These are phyloP conservation scores for Diprion similis DNA, from an alignment of 1,140 invertebrate species.

Conservation along the genomic window DNA sequence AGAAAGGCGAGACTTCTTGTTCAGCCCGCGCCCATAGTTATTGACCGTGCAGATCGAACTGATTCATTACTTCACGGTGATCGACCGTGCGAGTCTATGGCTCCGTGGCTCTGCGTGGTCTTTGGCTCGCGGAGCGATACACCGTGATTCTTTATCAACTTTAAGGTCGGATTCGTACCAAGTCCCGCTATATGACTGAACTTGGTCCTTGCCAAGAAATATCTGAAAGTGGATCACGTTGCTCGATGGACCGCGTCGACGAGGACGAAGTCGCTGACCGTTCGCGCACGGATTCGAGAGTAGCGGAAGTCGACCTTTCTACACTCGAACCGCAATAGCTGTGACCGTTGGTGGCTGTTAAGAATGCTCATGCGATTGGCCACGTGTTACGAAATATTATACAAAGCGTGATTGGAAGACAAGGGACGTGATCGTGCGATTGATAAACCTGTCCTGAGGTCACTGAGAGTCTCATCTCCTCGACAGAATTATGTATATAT, in stretches of 20 bases:
- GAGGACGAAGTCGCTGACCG: conserved; percentile 1
- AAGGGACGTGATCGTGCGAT: too few species aligned
- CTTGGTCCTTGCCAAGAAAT: not conserved
- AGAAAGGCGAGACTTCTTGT: not conserved
- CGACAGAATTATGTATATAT: too few species aligned
- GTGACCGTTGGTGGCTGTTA: too few species aligned
- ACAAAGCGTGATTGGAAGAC: too few species aligned
- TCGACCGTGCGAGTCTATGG: not conserved
- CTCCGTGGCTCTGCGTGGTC: not conserved
- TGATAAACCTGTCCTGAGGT: too few species aligned
- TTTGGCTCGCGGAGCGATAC: not conserved
- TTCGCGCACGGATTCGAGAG: not conserved
- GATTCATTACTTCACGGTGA: conserved; percentile 7
- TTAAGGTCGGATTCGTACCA: not conserved
- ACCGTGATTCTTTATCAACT: not conserved
- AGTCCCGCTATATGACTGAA: not conserved
- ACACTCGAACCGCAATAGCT: too few species aligned
- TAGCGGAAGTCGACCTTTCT: not conserved
- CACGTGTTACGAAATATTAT: too few species aligned
- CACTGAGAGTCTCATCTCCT: too few species aligned
- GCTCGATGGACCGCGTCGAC: not conserved
- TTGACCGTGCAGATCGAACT: conserved; percentile 1
- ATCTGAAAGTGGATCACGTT: conserved; percentile 1
- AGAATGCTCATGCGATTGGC: too few species aligned
- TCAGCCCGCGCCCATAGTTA: too few species aligned